Evolutionary conservation across 2,797 vertebrate species (phyloP).

Genomic region (Diceros bicornis): DNA sequence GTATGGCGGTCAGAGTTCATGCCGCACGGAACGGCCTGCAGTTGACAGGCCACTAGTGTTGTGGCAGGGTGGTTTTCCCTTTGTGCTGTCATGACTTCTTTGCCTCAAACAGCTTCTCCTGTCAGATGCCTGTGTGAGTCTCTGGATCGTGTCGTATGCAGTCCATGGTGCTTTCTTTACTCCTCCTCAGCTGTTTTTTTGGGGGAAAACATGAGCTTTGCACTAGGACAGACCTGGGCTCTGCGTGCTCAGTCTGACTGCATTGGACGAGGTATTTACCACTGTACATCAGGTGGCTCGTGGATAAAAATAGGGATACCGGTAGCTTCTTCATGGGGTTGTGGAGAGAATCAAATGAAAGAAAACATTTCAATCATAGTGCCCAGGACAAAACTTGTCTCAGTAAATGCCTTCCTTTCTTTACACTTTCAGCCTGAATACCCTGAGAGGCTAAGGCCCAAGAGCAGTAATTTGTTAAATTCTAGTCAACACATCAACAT

Average conservation of each 20-base stretch:
- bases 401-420: not conserved
- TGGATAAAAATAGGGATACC: not conserved
- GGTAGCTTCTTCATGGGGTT: not conserved
- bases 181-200: not conserved
- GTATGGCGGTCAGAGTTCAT: rapidly evolving
- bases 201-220: not conserved
- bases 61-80: not conserved
- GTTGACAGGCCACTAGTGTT: rapidly evolving
- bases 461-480: not conserved
- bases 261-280: not conserved
- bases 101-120: not conserved
- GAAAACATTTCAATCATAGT: not conserved
- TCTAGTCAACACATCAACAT: not conserved
- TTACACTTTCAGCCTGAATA: not conserved
- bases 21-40: rapidly evolving
- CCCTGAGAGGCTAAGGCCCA: not conserved
- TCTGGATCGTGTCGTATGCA: not conserved
- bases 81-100: not conserved
- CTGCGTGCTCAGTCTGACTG: not conserved
- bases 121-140: not conserved
- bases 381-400: not conserved
- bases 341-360: not conserved
- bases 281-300: not conserved
- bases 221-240: not conserved
- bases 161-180: not conserved